A percentile compares a stretch with the other conserved stretches of the same genome.
Evolutionary conservation across 2,113 vertebrate species (phyloP).

Genomic region (Podocnemis expansa): DNA sequence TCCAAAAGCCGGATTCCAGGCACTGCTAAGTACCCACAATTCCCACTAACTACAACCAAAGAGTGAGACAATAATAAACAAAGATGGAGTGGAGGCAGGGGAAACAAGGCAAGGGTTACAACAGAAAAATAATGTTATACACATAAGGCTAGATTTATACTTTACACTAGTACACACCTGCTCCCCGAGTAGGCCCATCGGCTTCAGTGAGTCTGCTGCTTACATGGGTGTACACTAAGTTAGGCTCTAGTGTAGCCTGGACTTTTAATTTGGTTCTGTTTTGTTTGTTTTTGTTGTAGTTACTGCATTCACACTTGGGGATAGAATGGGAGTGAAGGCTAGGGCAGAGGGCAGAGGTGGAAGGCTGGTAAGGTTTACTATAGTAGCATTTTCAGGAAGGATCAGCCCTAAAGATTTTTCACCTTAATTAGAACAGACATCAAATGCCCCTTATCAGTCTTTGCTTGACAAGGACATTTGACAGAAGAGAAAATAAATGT

Average conservation of each 20-base stretch:
- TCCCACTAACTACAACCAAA: neutral
- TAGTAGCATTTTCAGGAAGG: neutral
- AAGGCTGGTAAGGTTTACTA: constrained; percentile 4
- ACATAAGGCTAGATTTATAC: neutral
- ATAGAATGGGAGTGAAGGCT: neutral
- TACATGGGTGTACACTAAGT: neutral
- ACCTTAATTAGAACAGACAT: neutral
- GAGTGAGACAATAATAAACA: neutral
- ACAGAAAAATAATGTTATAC: neutral
- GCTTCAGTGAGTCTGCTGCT: neutral
- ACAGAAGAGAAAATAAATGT: neutral
- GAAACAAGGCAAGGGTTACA: neutral
- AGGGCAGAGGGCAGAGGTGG: neutral
- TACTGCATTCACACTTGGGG: neutral
- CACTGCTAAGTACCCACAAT: neutral
- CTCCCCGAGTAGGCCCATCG: rapidly evolving
- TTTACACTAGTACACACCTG: neutral
- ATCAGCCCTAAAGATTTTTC: constrained; percentile 4
- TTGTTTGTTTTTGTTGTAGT: neutral
- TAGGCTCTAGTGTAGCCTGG: neutral
- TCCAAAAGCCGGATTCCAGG: neutral
- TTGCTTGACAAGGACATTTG: neutral
- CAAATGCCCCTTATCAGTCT: rapidly evolving
- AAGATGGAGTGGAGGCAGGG: neutral
- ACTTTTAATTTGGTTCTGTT: constrained; percentile 13